Evolutionary conservation across 2,113 vertebrate genomes (phyloP).

Genomic region (Myiopsitta monachus): DNA sequence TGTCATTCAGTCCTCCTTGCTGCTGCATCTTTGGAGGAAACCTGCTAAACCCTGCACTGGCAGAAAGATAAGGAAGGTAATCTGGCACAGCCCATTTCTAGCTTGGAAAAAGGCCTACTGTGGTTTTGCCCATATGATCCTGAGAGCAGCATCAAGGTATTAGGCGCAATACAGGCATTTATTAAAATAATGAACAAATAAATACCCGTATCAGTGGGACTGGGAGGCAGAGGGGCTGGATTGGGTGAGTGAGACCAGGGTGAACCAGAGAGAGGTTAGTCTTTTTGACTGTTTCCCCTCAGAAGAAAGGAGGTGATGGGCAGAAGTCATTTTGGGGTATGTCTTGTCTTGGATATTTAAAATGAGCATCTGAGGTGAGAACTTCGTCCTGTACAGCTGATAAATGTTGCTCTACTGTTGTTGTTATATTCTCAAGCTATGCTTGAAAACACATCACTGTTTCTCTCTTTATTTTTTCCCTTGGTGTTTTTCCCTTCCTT

Average conservation of each 20-base stretch:
- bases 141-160: not conserved
- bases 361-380: not conserved
- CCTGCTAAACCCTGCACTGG: not conserved
- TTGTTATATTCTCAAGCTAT: not conserved
- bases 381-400: not conserved
- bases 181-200: not conserved
- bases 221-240: not conserved
- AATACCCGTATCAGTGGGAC: not conserved
- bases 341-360: not conserved
- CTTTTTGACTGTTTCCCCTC: not conserved
- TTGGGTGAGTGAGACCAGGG: not conserved
- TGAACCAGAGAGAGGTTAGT: not conserved
- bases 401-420: not conserved
- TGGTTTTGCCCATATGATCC: not conserved
- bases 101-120: not conserved
- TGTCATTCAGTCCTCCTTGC: not conserved
- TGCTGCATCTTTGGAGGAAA: not conserved
- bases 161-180: not conserved
- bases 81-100: not conserved
- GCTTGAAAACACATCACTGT: not conserved
- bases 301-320: too few species aligned
- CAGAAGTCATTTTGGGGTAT: not conserved
- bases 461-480: not conserved
- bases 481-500: not conserved
- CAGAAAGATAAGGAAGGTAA: not conserved